phyloP scores from a whole-genome alignment of 2,888 invertebrate genomes.

The Melanargia galathea region DNA sequence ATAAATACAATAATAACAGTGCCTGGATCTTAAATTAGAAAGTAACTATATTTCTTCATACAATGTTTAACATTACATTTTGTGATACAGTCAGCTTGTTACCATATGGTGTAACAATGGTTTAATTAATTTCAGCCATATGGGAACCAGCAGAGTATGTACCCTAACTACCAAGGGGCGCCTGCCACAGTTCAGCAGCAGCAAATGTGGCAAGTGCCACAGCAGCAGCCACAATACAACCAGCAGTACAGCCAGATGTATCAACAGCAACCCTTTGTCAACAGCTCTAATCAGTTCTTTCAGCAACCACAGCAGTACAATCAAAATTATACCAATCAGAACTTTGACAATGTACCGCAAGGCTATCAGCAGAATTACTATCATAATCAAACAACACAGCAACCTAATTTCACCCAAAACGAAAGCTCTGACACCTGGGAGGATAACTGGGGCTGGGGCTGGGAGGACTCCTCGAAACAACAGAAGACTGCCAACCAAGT shows the following conservation, averaged over 20 bases:
- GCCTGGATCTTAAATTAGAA: slow-evolving; percentile 14
- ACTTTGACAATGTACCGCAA: slow-evolving; percentile 52
- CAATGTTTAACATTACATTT: background rate
- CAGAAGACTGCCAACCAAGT: slow-evolving; percentile 51
- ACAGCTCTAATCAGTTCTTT: slow-evolving; percentile 66
- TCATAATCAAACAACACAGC: slow-evolving; percentile 56
- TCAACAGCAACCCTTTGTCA: slow-evolving; percentile 59
- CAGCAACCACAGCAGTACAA: slow-evolving; percentile 61
- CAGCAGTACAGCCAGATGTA: slow-evolving; percentile 73
- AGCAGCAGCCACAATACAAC: slow-evolving; percentile 57
- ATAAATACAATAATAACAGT: slow-evolving; percentile 9
- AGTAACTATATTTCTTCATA: slow-evolving; percentile 2
- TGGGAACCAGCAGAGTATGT: slow-evolving; percentile 65
- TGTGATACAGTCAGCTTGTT: background rate
- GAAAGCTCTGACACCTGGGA: slow-evolving; percentile 66
- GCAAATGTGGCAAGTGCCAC: slow-evolving; percentile 65
- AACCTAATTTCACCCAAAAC: slow-evolving; percentile 52
- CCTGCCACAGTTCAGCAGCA: slow-evolving; percentile 50
- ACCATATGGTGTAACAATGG: background rate
- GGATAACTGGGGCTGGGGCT: slow-evolving; percentile 83
- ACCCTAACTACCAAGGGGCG: slow-evolving; percentile 59
- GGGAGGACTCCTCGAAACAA: slow-evolving; percentile 80
- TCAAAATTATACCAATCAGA: slow-evolving; percentile 61
- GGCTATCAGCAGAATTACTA: slow-evolving; percentile 63
- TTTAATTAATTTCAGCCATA: slow-evolving; percentile 59